Percentiles rank a stretch among this genome's conserved stretches.
Conservation (phyloP, 2,797 vertebrate genomes). For the Pristis pectinata region DNA sequence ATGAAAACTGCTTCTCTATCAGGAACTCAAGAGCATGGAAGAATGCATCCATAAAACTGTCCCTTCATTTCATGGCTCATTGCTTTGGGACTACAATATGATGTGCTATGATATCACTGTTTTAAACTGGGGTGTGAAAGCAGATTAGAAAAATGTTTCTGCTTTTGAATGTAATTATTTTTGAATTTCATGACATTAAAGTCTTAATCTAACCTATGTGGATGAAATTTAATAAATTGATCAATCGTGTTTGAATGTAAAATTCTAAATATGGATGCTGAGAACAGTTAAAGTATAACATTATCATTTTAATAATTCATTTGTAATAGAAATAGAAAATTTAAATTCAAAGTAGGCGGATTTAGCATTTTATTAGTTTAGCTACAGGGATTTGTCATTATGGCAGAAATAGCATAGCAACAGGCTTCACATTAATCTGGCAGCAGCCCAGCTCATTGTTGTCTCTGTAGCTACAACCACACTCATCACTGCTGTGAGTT, state of each 20-base stretch:
- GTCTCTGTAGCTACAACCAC: not conserved
- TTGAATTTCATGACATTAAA: not conserved
- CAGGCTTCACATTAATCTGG: not conserved
- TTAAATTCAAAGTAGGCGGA: constrained; percentile 9
- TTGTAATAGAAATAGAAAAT: constrained; percentile 28
- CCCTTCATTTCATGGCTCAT: not conserved
- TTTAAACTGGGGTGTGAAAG: constrained; percentile 23
- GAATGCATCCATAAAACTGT: not conserved
- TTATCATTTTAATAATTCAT: constrained; percentile 31
- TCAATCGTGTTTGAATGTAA: not conserved
- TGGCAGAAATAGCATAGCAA: not conserved
- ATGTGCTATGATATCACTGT: too few species aligned
- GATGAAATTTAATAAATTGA: not conserved
- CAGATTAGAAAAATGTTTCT: not conserved
- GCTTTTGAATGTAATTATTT: constrained; percentile 9
- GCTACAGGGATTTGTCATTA: constrained; percentile 8
- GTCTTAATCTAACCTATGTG: not conserved
- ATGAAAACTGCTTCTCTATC: not conserved
- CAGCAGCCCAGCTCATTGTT: constrained; percentile 11
- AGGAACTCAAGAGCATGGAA: not conserved
- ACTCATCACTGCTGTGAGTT: not conserved
- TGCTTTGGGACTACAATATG: not conserved
- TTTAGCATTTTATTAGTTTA: constrained; percentile 22
- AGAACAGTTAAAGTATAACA: not conserved
- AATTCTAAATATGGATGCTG: not conserved